phyloP scores from a whole-genome alignment of 2,888 invertebrate species.

The Exephanes ischioxanthus region DNA sequence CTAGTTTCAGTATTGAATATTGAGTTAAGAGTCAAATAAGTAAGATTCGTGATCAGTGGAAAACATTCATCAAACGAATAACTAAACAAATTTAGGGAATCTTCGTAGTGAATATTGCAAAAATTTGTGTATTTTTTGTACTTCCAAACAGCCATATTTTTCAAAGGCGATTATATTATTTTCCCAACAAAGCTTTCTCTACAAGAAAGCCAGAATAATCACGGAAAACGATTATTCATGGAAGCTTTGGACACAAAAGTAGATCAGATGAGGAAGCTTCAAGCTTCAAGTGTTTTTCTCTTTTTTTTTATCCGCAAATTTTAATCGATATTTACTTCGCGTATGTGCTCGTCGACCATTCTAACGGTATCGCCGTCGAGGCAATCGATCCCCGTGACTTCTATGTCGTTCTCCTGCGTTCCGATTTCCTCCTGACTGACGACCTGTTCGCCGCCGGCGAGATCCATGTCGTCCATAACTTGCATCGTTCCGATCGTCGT shows the following conservation, averaged over 20 bases:
- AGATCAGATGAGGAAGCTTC: too few species aligned
- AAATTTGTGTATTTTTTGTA: too few species aligned
- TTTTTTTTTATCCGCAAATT: not conserved
- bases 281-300: not conserved
- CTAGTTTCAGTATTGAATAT: too few species aligned
- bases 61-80: not conserved
- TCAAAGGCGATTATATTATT: too few species aligned
- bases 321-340: slow-evolving; percentile 71
- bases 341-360: slow-evolving; percentile 81
- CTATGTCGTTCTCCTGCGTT: slow-evolving; percentile 78
- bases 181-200: too few species aligned
- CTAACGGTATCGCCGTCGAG: slow-evolving; percentile 81
- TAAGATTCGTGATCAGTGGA: not conserved
- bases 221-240: too few species aligned
- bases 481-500: slow-evolving; percentile 78
- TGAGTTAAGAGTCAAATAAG: too few species aligned
- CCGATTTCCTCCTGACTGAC: slow-evolving; percentile 80
- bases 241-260: too few species aligned
- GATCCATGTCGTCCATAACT: slow-evolving; percentile 81
- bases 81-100: not conserved
- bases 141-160: too few species aligned
- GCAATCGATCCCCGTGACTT: slow-evolving; percentile 80
- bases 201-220: too few species aligned
- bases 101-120: not conserved
- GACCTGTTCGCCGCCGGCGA: slow-evolving; percentile 80